Conservation (phyloP, 2,888 invertebrate genomes). For the Harmothoe impar region DNA sequence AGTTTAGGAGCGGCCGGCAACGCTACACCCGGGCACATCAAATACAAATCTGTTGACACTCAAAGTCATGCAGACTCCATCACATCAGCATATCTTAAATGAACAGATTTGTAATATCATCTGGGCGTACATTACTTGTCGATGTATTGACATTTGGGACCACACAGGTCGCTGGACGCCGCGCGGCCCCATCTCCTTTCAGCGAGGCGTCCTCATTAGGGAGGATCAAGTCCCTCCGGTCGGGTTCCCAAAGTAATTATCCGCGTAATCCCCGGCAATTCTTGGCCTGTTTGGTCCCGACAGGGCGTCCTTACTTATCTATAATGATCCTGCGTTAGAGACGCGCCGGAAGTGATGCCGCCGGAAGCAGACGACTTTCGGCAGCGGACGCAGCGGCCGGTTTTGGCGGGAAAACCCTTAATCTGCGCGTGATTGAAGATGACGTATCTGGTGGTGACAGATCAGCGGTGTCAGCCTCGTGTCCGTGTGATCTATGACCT, state of each 20-base stretch:
- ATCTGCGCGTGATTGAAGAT: conserved; percentile 56
- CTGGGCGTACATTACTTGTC: conserved; percentile 30
- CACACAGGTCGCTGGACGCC: conserved; percentile 59
- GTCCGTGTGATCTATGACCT: conserved; percentile 60
- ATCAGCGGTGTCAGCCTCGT: conserved; percentile 43
- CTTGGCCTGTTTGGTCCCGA: conserved; percentile 38
- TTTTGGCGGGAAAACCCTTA: conserved; percentile 49
- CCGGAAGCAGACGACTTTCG: conserved; percentile 56
- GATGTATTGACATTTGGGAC: conserved; percentile 53
- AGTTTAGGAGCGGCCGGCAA: not conserved
- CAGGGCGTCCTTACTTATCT: conserved; percentile 52
- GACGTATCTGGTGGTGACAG: conserved; percentile 63
- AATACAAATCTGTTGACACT: conserved; percentile 60
- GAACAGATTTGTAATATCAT: conserved; percentile 60
- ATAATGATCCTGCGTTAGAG: conserved; percentile 56
- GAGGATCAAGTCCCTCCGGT: not conserved
- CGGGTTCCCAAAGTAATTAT: conserved; percentile 8
- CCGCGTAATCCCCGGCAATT: conserved; percentile 54
- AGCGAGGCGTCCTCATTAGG: conserved; percentile 30
- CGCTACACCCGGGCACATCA: not conserved
- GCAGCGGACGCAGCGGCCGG: not conserved
- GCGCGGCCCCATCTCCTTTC: not conserved
- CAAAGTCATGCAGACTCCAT: conserved; percentile 41
- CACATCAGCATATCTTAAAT: conserved; percentile 62
- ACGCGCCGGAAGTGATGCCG: conserved; percentile 54